Evolutionary conservation across 2,888 invertebrate genomes (phyloP).

Genomic region (Hymenopus coronatus): DNA sequence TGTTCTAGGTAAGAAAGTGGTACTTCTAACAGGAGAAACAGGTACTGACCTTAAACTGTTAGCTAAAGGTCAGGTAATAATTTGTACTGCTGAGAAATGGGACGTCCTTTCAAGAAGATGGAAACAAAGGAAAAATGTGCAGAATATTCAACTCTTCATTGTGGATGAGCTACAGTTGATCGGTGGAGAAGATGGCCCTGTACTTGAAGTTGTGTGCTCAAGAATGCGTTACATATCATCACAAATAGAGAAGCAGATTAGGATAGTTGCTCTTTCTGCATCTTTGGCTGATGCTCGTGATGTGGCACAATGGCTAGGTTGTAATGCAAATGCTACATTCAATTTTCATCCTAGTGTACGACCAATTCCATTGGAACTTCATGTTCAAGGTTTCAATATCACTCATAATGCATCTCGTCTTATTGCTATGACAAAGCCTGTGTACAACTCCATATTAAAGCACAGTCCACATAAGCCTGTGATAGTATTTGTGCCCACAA

Average conservation of each 20-base stretch:
- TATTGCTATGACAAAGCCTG: conserved; percentile 96
- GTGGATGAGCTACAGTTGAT: conserved; percentile 93
- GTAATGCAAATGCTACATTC: conserved; percentile 88
- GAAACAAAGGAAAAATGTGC: conserved; percentile 98
- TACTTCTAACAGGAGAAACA: conserved; percentile 93
- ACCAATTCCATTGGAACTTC: conserved; percentile 90
- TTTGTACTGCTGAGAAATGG: conserved; percentile 98
- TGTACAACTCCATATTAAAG: conserved; percentile 87
- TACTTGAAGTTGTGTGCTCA: conserved; percentile 89
- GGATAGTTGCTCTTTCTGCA: conserved; percentile 90
- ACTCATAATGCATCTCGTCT: conserved; percentile 95
- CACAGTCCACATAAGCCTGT: conserved; percentile 82
- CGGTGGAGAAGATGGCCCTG: conserved; percentile 88
- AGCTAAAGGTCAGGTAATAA: conserved; percentile 65
- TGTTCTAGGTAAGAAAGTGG: conserved; percentile 77
- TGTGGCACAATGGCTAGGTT: conserved; percentile 94
- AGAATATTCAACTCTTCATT: conserved; percentile 93
- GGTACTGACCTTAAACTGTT: conserved; percentile 92
- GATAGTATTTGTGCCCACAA: conserved; percentile 86
- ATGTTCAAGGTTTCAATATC: conserved; percentile 87
- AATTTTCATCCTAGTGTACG: conserved; percentile 99
- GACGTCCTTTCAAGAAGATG: conserved; percentile 96
- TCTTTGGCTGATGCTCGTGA: conserved; percentile 94
- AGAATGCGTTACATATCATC: conserved; percentile 94
- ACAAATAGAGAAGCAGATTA: conserved; percentile 83